Evolutionary conservation across 2,113 vertebrate genomes (phyloP).

Genomic region (Coracopsis vasa): DNA sequence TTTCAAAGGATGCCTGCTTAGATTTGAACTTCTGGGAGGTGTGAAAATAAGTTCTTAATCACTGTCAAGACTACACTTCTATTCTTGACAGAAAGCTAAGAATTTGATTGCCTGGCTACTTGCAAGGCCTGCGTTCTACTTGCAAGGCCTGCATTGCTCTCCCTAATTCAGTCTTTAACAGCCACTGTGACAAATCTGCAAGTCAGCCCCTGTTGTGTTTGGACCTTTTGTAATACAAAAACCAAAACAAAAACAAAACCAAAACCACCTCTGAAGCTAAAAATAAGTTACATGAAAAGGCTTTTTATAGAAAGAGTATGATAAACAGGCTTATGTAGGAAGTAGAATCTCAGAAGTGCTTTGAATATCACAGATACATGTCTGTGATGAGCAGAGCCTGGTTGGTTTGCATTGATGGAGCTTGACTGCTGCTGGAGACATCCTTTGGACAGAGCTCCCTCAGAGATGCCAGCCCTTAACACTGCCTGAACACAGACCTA

Average conservation of each 20-base stretch:
- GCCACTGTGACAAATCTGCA: neutral
- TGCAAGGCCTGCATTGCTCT: neutral
- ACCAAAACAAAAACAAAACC: neutral
- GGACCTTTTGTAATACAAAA: neutral
- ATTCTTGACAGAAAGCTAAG: neutral
- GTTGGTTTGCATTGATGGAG: neutral
- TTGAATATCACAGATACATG: rapidly evolving
- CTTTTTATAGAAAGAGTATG: neutral
- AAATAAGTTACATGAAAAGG: neutral
- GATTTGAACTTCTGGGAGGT: neutral
- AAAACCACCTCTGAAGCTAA: neutral
- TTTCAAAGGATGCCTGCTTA: neutral
- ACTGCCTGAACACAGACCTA: neutral
- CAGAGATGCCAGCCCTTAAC: neutral
- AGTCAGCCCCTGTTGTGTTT: neutral
- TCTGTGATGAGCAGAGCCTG: neutral
- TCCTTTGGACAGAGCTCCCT: neutral
- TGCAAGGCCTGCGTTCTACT: neutral
- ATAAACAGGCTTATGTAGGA: neutral
- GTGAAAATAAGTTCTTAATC: neutral
- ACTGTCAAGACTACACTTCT: neutral
- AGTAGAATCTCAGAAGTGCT: neutral
- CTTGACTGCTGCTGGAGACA: neutral
- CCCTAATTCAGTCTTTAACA: neutral
- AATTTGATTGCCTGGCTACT: neutral